Base-by-base conservation (phyloP, 2,888 invertebrate species). In the Thecophora atra region DNA sequence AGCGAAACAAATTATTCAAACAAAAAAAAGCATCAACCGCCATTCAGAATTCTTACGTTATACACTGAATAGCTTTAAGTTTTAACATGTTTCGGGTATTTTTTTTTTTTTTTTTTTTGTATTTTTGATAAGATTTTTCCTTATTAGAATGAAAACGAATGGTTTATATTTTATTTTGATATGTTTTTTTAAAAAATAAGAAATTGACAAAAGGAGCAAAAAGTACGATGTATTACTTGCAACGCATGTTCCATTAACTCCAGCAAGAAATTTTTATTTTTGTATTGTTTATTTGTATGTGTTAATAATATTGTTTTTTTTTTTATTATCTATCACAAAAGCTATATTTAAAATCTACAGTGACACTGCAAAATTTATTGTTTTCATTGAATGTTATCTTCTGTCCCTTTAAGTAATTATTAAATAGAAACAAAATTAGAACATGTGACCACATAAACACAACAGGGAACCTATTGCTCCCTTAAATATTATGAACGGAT, bases 41-140 rank as follows among this genome's bases (percentile, higher is more conserved):
- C 44, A 62, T 71, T 30, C 63, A 73, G 62, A 52, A 70, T 52
- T 47, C 60, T 17, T 65, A 64, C 26, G 26, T 58, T 63, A 73
- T 68, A 65, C 56, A 56, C 51, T 66, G 73, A 60, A 76, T 72
- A 77, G 76, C 77, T 74, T 74, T 82, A 74, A 80, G 76, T 24
- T 70, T 74, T 79, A 81, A 79, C 75, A 68, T n/a, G n/a, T n/a
- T n/a, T n/a, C n/a, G n/a, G n/a, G n/a, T n/a, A n/a, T n/a, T n/a
- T n/a, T n/a, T n/a, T n/a, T n/a, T n/a, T n/a, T n/a, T 73, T 78
- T 76, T 78, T 77, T 80, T 80, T 75, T 80, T 78, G 75, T 78
- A 68, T 70, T 44, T 70, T 72, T 72, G 28, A 62, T 66, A 70
- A 30, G 21, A n/a, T 66, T 30, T 58, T 47, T 65, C 28, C 58